These are phyloP conservation scores for Phrixothrix hirtus DNA, from an alignment of 2,888 invertebrate genomes.

Conservation along the genomic window DNA sequence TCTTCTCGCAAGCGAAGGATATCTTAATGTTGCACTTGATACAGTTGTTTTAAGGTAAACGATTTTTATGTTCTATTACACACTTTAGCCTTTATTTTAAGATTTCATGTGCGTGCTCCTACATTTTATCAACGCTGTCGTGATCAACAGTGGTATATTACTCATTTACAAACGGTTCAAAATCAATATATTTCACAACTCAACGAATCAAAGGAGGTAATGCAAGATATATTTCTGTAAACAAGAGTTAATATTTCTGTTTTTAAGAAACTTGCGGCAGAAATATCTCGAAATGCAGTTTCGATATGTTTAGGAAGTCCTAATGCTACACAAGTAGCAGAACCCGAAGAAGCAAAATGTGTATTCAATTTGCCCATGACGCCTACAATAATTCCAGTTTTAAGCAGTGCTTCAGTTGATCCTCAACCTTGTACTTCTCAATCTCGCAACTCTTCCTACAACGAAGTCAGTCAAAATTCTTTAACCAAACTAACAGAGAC, in stretches of 20 bases:
- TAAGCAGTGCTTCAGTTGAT: slow-evolving; percentile 8
- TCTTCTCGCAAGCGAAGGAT: slow-evolving; percentile 87
- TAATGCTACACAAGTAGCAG: slow-evolving; percentile 34
- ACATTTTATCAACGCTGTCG: slow-evolving; percentile 92
- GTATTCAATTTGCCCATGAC: slow-evolving; percentile 41
- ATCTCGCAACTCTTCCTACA: no score
- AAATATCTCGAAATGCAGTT: slow-evolving; percentile 69
- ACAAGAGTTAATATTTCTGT: slow-evolving; percentile 27
- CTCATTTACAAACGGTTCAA: slow-evolving; percentile 79
- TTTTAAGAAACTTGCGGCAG: slow-evolving; percentile 65
- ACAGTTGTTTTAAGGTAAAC: slow-evolving; percentile 80
- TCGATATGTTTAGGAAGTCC: slow-evolving; percentile 57
- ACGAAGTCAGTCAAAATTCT: slow-evolving; percentile 10
- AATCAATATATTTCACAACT: slow-evolving; percentile 80
- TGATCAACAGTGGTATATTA: slow-evolving; percentile 92
- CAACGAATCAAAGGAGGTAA: slow-evolving; percentile 81
- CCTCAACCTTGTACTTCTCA: slow-evolving; percentile 16
- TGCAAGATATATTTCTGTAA: background rate
- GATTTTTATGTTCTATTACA: no score
- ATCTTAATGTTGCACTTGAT: slow-evolving; percentile 81
- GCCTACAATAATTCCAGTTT: slow-evolving; percentile 21
- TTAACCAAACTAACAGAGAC: slow-evolving; percentile 9
- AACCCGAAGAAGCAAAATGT: slow-evolving; percentile 43
- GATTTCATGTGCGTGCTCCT: slow-evolving; percentile 90
- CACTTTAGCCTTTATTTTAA: slow-evolving; percentile 42